Percentiles rank a stretch among this genome's conserved stretches.
Conservation (phyloP, 2,113 vertebrate genomes). For the Barnardius zonarius region DNA sequence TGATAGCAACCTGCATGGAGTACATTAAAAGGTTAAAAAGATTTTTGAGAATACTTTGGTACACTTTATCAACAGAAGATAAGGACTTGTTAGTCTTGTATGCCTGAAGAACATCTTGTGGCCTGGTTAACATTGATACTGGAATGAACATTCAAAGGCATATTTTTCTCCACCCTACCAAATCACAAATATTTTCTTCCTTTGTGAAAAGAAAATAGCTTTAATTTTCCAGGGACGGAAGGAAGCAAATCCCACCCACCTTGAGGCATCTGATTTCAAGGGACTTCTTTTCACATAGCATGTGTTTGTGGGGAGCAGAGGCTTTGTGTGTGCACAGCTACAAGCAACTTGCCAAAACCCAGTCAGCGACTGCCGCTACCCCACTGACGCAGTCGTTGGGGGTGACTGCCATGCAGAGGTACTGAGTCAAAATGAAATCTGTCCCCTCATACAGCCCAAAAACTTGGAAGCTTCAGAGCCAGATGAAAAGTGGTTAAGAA, state of each 20-base stretch:
- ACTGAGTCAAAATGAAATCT: background rate
- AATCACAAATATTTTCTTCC: background rate
- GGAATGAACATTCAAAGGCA: background rate
- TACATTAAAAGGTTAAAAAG: background rate
- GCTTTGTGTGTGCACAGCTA: background rate
- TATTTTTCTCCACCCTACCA: background rate
- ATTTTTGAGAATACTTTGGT: background rate
- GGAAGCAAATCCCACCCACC: constrained; percentile 15
- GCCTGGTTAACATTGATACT: background rate
- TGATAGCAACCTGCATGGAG: background rate
- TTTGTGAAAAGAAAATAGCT: background rate
- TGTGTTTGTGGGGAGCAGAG: constrained; percentile 15
- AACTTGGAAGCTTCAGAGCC: background rate
- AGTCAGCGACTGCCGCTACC: background rate
- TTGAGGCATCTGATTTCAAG: constrained; percentile 15
- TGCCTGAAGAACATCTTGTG: background rate
- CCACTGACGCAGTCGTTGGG: background rate
- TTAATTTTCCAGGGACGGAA: background rate
- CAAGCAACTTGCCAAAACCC: background rate
- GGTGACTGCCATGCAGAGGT: background rate
- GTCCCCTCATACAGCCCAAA: background rate
- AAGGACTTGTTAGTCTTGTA: background rate
- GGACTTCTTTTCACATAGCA: background rate
- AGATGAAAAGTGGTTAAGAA: background rate
- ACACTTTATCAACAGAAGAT: background rate